A percentile compares a stretch with the other conserved stretches of the same genome.
Conservation (phyloP, 2,888 invertebrate species). For the Neria commutata region DNA sequence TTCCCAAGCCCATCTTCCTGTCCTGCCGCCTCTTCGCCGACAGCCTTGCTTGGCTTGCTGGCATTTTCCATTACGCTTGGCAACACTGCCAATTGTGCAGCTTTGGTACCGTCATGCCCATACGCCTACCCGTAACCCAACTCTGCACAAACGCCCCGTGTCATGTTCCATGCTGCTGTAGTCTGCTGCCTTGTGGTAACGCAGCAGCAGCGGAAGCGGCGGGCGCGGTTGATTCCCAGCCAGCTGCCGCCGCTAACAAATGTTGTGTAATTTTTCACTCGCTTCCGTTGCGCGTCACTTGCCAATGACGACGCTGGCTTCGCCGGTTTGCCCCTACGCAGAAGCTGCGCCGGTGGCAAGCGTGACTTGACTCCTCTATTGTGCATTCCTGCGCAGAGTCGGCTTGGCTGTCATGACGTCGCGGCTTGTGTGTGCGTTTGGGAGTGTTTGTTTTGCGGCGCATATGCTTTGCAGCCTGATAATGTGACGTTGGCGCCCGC, state of each 20-base stretch:
- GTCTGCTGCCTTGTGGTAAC: constrained; percentile 1
- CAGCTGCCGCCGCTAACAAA: constrained; percentile 33
- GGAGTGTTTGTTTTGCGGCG: constrained; percentile 1
- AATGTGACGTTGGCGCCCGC: neutral
- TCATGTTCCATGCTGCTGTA: neutral
- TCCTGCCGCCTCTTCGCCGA: too few relatives aligned
- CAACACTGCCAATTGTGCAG: too few relatives aligned
- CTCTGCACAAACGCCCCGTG: too few relatives aligned
- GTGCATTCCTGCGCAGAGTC: constrained; percentile 3
- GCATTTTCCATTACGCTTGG: too few relatives aligned
- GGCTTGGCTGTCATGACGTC: neutral
- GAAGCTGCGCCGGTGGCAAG: constrained; percentile 2
- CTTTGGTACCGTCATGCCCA: too few relatives aligned
- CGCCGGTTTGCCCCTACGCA: neutral
- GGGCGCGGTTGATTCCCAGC: constrained; percentile 22
- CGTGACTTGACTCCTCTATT: constrained; percentile 20
- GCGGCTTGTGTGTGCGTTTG: constrained; percentile 8
- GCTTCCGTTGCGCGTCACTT: constrained; percentile 26
- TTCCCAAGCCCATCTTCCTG: too few relatives aligned
- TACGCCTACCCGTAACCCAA: too few relatives aligned
- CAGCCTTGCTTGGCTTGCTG: too few relatives aligned
- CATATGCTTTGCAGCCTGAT: constrained; percentile 10
- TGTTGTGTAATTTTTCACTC: constrained; percentile 35
- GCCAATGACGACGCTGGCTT: constrained; percentile 1
- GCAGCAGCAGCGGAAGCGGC: constrained; percentile 17